Evolutionary conservation across 2,113 vertebrate species (phyloP).

Genomic region (Trochalopteron elliotii): DNA sequence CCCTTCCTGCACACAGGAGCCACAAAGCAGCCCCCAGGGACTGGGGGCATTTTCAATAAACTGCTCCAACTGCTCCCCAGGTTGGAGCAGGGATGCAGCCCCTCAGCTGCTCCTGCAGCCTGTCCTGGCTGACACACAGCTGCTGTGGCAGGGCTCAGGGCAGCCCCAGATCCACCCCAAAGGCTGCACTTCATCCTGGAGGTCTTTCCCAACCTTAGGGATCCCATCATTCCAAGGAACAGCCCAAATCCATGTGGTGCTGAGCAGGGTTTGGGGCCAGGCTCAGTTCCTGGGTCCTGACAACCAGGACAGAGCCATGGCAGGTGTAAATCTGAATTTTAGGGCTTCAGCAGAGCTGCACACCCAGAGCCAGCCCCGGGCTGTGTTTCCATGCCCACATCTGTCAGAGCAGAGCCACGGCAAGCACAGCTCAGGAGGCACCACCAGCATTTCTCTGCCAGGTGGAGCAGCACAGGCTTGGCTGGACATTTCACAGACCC

Average conservation of each 20-base stretch:
- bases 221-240: accelerated
- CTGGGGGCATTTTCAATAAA: not conserved
- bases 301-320: accelerated
- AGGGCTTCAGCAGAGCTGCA: not conserved
- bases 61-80: not conserved
- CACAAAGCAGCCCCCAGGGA: not conserved
- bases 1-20: not conserved
- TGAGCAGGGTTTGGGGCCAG: not conserved
- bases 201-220: accelerated
- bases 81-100: not conserved
- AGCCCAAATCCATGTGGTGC: accelerated
- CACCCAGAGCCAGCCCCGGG: accelerated
- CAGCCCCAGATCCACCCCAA: not conserved
- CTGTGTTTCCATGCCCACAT: accelerated
- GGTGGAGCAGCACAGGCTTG: not conserved
- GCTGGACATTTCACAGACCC: not conserved
- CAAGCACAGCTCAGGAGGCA: not conserved
- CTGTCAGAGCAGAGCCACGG: accelerated
- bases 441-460: not conserved
- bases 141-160: not conserved
- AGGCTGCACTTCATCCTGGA: not conserved
- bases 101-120: not conserved
- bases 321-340: accelerated
- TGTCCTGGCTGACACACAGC: not conserved
- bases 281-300: not conserved